Evolutionary conservation across 2,888 invertebrate species (phyloP), one percentile per base, ranked within the genome.

Genomic region (Pomacea canaliculata): DNA sequence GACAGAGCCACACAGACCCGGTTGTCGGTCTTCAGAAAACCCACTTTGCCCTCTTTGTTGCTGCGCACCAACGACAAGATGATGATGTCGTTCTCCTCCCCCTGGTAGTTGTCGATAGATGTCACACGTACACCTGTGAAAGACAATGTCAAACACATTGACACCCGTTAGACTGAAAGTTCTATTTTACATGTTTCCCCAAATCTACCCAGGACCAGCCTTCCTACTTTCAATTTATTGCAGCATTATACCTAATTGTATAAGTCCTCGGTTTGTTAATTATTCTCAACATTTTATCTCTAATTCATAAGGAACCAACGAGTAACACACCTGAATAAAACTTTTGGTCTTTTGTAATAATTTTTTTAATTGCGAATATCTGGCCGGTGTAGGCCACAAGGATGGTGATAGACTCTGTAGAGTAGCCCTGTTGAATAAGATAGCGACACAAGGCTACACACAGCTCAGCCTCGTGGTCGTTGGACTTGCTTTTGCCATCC

Each of bases 51-150:
- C 10, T 84, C 81, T 10, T 71, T 70, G 80, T 90, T 90, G 76
- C 88, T 89, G 70, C 90, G 79, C 4, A 91, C 90, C 19, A 91
- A 83, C 16, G 90, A 90, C 51, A 91, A 76, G 13, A 91, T 73
- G 51, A 91, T 84, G 59, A 91, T 88, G 73, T 90, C 90, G 81
- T 90, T 91, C 81, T 91, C 90, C 79, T 90, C 90, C 9, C 90
- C 90, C 78, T 90, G 90, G 71, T 82, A 90, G 73, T 89, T 90
- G 81, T 90, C 90, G 1, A 90, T 84, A 7, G 85, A 82, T 37
- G 84, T 85, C 9, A 87, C 79, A 10, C 79, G 73, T 5, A 89
- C 84, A 19, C 85, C 86, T 70, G 56, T 13, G 48, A 19, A 16
- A 19, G 7, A 48, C 48, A n/a, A 7, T 7, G 7, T 27, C n/a